Evolutionary conservation across 1,140 invertebrate species (phyloP).

Genomic region (Prorops nasuta): DNA sequence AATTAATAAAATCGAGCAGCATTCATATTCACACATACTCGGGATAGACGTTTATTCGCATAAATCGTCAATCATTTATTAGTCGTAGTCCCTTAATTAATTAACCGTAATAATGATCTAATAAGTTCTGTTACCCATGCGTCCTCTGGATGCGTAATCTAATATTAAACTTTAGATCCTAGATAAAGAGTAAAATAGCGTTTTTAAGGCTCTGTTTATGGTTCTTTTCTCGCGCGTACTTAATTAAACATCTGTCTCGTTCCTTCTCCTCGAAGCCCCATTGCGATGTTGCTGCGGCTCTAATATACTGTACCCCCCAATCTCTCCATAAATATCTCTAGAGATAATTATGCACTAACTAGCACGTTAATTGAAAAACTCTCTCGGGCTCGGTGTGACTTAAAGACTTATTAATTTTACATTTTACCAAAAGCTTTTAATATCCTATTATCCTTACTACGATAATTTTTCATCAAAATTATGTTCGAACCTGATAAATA

Average conservation of each 20-base stretch:
- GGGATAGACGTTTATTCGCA: too few relatives aligned
- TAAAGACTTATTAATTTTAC: constrained; percentile 42
- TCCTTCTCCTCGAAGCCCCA: neutral
- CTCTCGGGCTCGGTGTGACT: constrained; percentile 46
- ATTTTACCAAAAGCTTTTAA: too few relatives aligned
- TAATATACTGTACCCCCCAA: constrained; percentile 13
- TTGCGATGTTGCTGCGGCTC: too few relatives aligned
- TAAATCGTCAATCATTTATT: constrained; percentile 19
- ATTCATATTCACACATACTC: too few relatives aligned
- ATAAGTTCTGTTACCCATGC: constrained; percentile 26
- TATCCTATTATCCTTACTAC: too few relatives aligned
- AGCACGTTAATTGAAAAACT: constrained; percentile 37
- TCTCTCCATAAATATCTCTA: constrained; percentile 19
- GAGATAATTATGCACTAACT: constrained; percentile 37
- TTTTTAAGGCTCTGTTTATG: constrained; percentile 43
- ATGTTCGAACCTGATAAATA: neutral
- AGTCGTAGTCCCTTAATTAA: constrained; percentile 38
- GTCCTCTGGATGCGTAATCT: constrained; percentile 25
- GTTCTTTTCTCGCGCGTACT: constrained; percentile 23
- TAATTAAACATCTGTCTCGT: constrained; percentile 8
- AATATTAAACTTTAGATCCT: constrained; percentile 22
- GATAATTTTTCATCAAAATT: too few relatives aligned
- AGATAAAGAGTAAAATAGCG: constrained; percentile 33
- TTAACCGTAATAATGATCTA: constrained; percentile 41
- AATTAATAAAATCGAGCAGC: too few relatives aligned